Conservation (phyloP, 2,888 invertebrate species). For the Agonopterix arenella region DNA sequence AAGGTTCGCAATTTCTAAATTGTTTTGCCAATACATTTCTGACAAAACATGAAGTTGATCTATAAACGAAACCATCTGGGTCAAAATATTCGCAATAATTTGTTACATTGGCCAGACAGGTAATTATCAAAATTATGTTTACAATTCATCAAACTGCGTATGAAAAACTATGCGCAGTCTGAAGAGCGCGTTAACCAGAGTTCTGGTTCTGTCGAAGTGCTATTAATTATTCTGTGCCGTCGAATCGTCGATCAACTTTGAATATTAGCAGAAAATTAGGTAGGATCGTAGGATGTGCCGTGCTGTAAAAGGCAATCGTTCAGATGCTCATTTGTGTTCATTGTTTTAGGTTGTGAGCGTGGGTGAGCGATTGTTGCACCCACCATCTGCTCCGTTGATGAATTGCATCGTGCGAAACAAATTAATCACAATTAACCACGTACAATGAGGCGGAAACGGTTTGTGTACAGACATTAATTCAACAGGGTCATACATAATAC, state of each 20-base stretch:
- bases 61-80: too few species aligned
- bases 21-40: too few species aligned
- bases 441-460: constrained; percentile 38
- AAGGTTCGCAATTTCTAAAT: too few species aligned
- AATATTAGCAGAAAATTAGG: background rate
- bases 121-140: background rate
- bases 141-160: background rate
- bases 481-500: constrained; percentile 15
- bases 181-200: background rate
- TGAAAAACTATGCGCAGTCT: background rate
- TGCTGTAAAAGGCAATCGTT: background rate
- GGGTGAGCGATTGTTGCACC: constrained; percentile 61
- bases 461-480: constrained; percentile 12
- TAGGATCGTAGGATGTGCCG: constrained; percentile 1
- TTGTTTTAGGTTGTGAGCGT: constrained; percentile 49
- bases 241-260: background rate
- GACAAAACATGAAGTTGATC: too few species aligned
- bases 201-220: background rate
- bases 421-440: constrained; percentile 53
- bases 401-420: constrained; percentile 52
- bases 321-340: constrained; percentile 33
- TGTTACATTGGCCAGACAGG: background rate
- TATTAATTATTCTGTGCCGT: background rate
- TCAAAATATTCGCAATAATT: too few species aligned
- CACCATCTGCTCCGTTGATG: constrained; percentile 49